phyloP scores from a whole-genome alignment of 2,888 invertebrate genomes.

The Oasisia sp. region DNA sequence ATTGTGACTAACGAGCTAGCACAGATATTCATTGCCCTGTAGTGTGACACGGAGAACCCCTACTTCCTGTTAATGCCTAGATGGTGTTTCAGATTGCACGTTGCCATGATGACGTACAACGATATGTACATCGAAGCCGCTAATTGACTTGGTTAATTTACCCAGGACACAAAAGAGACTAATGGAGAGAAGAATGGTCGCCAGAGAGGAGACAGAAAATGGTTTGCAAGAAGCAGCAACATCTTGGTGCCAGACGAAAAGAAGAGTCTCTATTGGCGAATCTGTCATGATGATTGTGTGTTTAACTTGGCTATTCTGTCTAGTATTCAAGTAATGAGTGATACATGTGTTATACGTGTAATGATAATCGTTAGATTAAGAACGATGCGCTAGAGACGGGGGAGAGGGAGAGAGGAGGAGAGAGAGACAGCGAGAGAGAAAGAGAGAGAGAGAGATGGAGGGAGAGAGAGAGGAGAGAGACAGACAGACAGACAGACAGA shows the following conservation, averaged over 20 bases:
- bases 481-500: conserved; percentile 19
- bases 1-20: neutral
- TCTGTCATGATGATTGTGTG: neutral
- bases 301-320: neutral
- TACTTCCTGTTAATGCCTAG: neutral
- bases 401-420: too few relatives aligned
- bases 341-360: too few relatives aligned
- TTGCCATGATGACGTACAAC: neutral
- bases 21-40: neutral
- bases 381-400: too few relatives aligned
- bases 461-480: conserved; percentile 30
- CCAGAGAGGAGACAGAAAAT: too few relatives aligned
- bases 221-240: too few relatives aligned
- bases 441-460: conserved; percentile 25
- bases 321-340: neutral
- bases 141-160: neutral
- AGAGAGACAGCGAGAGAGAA: conserved; percentile 3
- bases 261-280: neutral
- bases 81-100: neutral
- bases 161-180: neutral
- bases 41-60: neutral
- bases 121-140: too few relatives aligned
- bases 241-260: neutral
- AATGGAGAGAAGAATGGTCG: too few relatives aligned
- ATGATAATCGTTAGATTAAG: too few relatives aligned